Base-by-base conservation (phyloP, 2,113 vertebrate genomes). In the Ariopsis seemanni region DNA sequence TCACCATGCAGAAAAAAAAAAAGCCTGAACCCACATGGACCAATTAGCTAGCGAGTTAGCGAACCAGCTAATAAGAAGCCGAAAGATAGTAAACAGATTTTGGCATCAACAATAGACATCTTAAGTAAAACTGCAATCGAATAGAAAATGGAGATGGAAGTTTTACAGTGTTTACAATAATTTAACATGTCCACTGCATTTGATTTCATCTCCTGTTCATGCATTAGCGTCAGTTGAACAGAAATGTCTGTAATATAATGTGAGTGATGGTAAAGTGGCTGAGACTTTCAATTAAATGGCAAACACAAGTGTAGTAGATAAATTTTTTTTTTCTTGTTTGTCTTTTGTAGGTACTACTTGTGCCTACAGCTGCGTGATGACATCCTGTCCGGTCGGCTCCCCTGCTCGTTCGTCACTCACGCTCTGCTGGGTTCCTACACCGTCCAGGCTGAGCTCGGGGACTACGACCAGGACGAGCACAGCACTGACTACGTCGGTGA, bases 331-430 rank as follows among this genome's bases (percentile, higher is more conserved):
- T 42, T 42, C 34, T 42, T 42, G 34, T 42, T 42, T 42, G 34
- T 42, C 2, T 42, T 4, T 42, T 42, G 42, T 42, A 99, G 98
- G 94, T 99, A 99, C 94, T 99, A 99, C 95, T 96, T 99, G 93
- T 99, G 98, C 95, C 95, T 99, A 93, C 98, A 99, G 95, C 96
- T 99, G 93, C 96, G 98, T 87, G 97, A 98, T 0, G 98, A 99
- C 93, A 99, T 99, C 94, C 96, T 99, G 95, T 98, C 97, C 0
- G 98, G 98, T 7, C 97, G 98, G 0, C 95, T 99, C 90, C 98
- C 98, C 2, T 99, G 98, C 94, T 99, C 98, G 62, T 99, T 99
- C 0, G 98, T 99, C 94, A 99, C 98, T 0, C 98, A 99, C 0
- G 97, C 98, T 62, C 95, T 99, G 77, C 95, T 99, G 92, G 98